Conservation (phyloP, 2,888 invertebrate species). For the Lamellibrachia satsuma region DNA sequence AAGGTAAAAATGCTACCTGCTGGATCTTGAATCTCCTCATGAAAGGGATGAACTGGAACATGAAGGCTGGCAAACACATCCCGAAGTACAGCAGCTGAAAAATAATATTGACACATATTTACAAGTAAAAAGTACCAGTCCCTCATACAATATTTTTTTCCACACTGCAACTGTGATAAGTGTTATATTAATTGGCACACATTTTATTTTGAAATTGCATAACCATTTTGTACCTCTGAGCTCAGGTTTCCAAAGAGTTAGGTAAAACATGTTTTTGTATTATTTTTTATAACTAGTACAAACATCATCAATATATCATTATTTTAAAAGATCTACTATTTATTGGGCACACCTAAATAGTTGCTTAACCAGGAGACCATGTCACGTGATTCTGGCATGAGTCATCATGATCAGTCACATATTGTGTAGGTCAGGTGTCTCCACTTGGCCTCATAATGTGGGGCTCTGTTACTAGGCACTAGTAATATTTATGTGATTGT, state of each 20-base stretch:
- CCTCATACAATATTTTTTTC: too few relatives aligned
- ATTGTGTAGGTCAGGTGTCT: neutral
- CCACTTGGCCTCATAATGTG: neutral
- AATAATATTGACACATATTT: neutral
- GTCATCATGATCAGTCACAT: neutral
- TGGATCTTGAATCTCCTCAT: constrained; percentile 59
- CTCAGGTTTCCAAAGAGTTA: too few relatives aligned
- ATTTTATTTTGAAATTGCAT: too few relatives aligned
- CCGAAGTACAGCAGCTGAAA: constrained; percentile 55
- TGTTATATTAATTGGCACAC: too few relatives aligned
- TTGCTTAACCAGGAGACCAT: neutral
- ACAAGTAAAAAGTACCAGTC: too few relatives aligned
- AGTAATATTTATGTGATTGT: neutral
- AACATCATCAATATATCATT: too few relatives aligned
- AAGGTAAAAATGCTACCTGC: constrained; percentile 41
- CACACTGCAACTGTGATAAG: too few relatives aligned
- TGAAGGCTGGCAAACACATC: constrained; percentile 53
- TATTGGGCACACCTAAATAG: constrained; percentile 4
- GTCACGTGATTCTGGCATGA: neutral
- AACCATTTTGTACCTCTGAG: too few relatives aligned
- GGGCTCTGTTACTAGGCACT: neutral
- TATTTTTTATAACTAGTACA: too few relatives aligned
- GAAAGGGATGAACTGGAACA: constrained; percentile 59
- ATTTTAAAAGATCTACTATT: neutral
- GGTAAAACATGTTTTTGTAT: too few relatives aligned